Evolutionary conservation across 2,797 vertebrate genomes (phyloP).

Genomic region (Diglossa cyanea): DNA sequence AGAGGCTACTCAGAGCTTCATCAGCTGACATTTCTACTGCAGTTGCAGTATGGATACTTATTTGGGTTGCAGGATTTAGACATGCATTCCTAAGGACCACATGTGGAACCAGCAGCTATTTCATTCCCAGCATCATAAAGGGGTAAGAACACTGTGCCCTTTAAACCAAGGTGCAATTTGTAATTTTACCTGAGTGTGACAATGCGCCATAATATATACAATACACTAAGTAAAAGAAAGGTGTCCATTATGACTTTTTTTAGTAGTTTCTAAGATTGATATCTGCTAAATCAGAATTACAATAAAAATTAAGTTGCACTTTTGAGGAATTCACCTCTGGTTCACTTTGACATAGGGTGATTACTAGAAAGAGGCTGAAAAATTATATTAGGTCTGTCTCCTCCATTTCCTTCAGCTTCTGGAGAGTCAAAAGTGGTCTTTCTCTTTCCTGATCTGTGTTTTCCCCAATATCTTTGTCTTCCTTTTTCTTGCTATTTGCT

Average conservation of each 20-base stretch:
- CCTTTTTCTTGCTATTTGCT: neutral
- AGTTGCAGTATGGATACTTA: fast-evolving
- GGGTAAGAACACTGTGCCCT: neutral
- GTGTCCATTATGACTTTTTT: neutral
- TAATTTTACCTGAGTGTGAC: neutral
- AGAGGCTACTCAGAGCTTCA: neutral
- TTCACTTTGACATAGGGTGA: neutral
- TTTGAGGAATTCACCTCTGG: neutral
- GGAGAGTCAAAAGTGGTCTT: neutral
- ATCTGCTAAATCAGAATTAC: neutral
- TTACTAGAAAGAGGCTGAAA: neutral
- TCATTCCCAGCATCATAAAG: neutral
- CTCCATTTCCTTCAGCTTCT: neutral
- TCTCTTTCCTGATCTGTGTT: fast-evolving
- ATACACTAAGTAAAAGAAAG: neutral
- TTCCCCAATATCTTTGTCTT: neutral
- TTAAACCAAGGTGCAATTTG: neutral
- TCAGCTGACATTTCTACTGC: neutral
- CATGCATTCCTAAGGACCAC: neutral
- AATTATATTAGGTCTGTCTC: neutral
- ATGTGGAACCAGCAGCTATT: neutral
- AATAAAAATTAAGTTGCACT: neutral
- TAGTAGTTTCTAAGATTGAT: neutral
- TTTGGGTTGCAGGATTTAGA: neutral
- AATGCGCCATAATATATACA: fast-evolving